phyloP scores from a whole-genome alignment of 2,888 invertebrate species.

The Caenorhabditis sp. region DNA sequence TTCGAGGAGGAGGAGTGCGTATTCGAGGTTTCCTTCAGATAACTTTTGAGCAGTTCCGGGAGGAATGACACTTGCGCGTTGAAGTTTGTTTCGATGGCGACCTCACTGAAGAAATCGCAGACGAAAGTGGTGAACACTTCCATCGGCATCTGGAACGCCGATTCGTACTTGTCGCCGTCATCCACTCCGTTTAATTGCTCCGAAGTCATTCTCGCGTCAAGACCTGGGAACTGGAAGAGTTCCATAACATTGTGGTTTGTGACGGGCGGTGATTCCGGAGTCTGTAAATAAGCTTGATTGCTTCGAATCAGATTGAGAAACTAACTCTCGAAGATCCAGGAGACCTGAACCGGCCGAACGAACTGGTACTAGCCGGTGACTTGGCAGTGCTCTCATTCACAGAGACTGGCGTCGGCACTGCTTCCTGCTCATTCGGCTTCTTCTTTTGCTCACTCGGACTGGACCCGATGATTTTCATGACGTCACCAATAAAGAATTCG shows the following conservation, averaged over 20 bases:
- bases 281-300: conserved; percentile 19
- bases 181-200: conserved; percentile 55
- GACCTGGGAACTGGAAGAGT: conserved; percentile 76
- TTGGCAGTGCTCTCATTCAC: conserved; percentile 11
- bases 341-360: conserved; percentile 37
- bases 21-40: conserved; percentile 80
- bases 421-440: conserved; percentile 13
- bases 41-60: conserved; percentile 95
- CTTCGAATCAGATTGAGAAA: too few relatives aligned
- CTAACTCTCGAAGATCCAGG: conserved; percentile 15
- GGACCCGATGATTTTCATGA: conserved; percentile 56
- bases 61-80: conserved; percentile 94
- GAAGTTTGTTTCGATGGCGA: conserved; percentile 85
- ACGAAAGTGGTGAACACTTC: conserved; percentile 88
- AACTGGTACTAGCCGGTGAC: conserved; percentile 13
- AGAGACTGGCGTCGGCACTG: neutral
- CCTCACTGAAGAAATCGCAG: conserved; percentile 98
- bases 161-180: conserved; percentile 65
- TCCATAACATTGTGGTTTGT: conserved; percentile 66
- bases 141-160: conserved; percentile 36
- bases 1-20: conserved; percentile 14
- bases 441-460: conserved; percentile 4
- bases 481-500: conserved; percentile 65
- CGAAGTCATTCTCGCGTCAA: conserved; percentile 68
- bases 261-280: conserved; percentile 9